phyloP scores from a whole-genome alignment of 2,888 invertebrate species.

The Hofmannophila pseudospretella region DNA sequence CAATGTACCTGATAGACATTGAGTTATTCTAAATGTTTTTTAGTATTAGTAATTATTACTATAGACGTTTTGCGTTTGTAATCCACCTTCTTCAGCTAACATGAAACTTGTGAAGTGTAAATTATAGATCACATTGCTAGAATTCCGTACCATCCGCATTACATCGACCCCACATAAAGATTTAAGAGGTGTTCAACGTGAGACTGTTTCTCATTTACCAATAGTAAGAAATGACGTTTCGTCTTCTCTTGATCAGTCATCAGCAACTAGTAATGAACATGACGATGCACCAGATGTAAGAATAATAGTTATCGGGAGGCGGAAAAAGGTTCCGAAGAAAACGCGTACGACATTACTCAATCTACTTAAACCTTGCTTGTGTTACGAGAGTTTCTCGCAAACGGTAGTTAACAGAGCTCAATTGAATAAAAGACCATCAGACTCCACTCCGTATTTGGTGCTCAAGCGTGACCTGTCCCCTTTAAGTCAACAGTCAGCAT shows the following conservation, averaged over 20 bases:
- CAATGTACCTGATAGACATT: no score
- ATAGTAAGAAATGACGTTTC: constrained; percentile 17
- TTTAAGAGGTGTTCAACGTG: constrained; percentile 9
- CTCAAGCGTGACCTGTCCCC: constrained; percentile 10
- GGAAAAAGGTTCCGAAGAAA: constrained; percentile 35
- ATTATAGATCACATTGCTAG: no score
- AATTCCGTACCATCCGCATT: constrained; percentile 31
- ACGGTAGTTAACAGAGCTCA: background rate
- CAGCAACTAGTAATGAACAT: constrained; percentile 14
- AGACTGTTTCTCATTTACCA: constrained; percentile 11
- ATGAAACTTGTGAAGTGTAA: no score
- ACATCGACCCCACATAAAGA: constrained; percentile 56
- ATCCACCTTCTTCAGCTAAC: no score
- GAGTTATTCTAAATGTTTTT: no score
- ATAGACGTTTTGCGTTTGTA: no score
- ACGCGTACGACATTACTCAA: no score
- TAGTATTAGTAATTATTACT: no score
- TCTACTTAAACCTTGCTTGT: no score
- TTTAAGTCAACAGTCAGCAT: constrained; percentile 8
- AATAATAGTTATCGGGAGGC: constrained; percentile 55
- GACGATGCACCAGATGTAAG: constrained; percentile 56
- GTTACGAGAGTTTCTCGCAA: background rate
- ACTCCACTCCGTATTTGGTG: constrained; percentile 10
- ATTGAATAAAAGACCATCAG: background rate
- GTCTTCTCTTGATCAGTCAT: constrained; percentile 16